Conservation (phyloP, 2,797 vertebrate genomes). For the Coregonus suidteri region DNA sequence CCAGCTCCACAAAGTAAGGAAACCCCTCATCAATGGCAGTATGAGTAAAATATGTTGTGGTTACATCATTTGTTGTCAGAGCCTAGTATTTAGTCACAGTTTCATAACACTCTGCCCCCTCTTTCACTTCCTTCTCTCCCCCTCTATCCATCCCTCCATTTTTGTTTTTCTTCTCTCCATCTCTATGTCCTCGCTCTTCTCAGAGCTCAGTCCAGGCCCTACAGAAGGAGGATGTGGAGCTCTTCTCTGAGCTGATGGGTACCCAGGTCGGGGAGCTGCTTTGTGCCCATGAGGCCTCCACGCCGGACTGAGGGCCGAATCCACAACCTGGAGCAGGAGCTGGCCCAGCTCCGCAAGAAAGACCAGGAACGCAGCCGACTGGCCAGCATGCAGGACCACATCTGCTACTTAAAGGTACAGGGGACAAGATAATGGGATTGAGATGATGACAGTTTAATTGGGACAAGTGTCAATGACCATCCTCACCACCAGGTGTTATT, state of each 20-base stretch:
- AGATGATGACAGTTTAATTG: background rate
- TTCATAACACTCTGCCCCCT: background rate
- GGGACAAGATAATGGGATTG: background rate
- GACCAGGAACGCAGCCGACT: constrained; percentile 65
- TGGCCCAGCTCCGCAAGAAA: constrained; percentile 61
- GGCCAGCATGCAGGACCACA: constrained; percentile 61
- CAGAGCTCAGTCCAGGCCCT: constrained; percentile 70
- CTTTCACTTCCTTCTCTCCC: background rate
- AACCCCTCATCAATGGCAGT: background rate
- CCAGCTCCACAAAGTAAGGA: constrained; percentile 59
- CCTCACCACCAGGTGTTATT: background rate
- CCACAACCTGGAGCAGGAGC: constrained; percentile 69
- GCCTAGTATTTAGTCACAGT: too few species aligned
- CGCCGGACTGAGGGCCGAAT: constrained; percentile 56
- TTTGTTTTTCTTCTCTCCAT: background rate
- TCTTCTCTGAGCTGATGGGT: constrained; percentile 63
- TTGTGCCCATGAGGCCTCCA: constrained; percentile 51
- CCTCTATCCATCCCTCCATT: background rate
- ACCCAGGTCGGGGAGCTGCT: constrained; percentile 63
- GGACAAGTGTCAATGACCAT: background rate
- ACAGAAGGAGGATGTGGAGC: constrained; percentile 57
- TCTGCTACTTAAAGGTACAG: constrained; percentile 72
- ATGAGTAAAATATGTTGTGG: too few species aligned
- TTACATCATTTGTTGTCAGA: too few species aligned
- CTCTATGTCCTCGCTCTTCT: background rate